Evolutionary conservation across 2,797 vertebrate genomes (phyloP), one percentile per base, ranked within the genome.

Genomic region (Hephaestus fuliginosus): DNA sequence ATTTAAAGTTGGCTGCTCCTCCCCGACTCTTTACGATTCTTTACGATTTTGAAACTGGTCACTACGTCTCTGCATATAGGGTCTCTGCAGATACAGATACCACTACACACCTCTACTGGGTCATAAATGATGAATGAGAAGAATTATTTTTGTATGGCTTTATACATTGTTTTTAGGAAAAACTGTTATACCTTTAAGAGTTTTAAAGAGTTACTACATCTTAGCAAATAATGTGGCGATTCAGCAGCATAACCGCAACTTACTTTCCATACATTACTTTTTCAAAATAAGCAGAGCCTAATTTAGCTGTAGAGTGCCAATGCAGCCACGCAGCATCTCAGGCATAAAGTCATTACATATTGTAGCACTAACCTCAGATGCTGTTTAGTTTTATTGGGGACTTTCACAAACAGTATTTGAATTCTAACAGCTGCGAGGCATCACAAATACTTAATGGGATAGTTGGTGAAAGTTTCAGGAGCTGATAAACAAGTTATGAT

Each of bases 341-440:
- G 33, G 3, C 43, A 58, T 58, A 4, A 41, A 58, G 36, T 39
- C 44, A 36, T 18, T 51, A 64, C 39, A 30, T 18, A 17, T 53
- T 70, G 33, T n/a, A 53, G 7, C 61, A 48, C 51, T 22, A 69
- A 64, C n/a, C 0, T 0, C 41, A 72, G 25, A 65, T 46, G 39
- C n/a, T 57, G 25, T 56, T 46, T 53, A 36, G 36, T 72, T 78
- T 78, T 30, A 75, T 80, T 22, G 43, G 10, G 57, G 7, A 46
- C 5, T 22, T 49, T 83, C 13, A 36, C 30, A 33, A 15, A 53
- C 36, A 57, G 10, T 22, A 64, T 80, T 60, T 72, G n/a, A 49
- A 65, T 58, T 70, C 44, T 9, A 62, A 48, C 43, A 56, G 68
- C 51, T 71, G 58, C 28, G 9, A 70, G 52, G 0, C 33, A 63